Evolutionary conservation across 2,797 vertebrate genomes (phyloP).

Genomic region (Basileuterus tristriatus): DNA sequence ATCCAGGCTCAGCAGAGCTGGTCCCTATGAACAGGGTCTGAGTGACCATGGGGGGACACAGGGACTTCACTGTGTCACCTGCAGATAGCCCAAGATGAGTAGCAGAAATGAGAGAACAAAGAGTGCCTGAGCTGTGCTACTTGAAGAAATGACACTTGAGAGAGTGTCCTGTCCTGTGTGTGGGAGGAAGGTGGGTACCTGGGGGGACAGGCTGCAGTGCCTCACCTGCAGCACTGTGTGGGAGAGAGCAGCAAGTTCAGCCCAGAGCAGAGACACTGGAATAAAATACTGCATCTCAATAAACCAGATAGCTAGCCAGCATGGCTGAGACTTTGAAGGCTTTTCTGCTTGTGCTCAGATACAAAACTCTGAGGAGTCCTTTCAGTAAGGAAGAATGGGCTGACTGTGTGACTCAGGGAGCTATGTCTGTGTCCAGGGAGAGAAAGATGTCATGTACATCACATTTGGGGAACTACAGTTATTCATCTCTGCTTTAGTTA

Average conservation of each 20-base stretch:
- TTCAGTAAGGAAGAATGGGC: not conserved
- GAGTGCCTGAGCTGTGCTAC: not conserved
- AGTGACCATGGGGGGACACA: not conserved
- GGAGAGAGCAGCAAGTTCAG: not conserved
- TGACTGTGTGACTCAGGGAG: not conserved
- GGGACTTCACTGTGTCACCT: not conserved
- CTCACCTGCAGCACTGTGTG: fast-evolving
- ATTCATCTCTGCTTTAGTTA: not conserved
- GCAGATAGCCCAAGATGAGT: not conserved
- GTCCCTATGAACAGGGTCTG: not conserved
- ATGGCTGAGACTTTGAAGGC: not conserved
- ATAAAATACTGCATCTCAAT: not conserved
- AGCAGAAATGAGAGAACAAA: not conserved
- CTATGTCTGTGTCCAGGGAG: not conserved
- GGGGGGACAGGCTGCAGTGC: not conserved
- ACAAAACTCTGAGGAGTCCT: not conserved
- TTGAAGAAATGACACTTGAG: not conserved
- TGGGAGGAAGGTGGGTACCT: not conserved
- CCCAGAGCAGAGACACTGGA: not conserved
- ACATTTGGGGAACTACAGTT: slow-evolving; percentile 21
- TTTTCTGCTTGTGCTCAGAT: not conserved
- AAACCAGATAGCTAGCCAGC: not conserved
- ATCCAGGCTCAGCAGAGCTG: not conserved
- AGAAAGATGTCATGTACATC: not conserved
- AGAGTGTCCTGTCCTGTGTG: not conserved